A percentile compares a stretch with the other conserved stretches of the same genome.
Evolutionary conservation across 2,797 vertebrate species (phyloP).

Genomic region (Anolis apletophallus): DNA sequence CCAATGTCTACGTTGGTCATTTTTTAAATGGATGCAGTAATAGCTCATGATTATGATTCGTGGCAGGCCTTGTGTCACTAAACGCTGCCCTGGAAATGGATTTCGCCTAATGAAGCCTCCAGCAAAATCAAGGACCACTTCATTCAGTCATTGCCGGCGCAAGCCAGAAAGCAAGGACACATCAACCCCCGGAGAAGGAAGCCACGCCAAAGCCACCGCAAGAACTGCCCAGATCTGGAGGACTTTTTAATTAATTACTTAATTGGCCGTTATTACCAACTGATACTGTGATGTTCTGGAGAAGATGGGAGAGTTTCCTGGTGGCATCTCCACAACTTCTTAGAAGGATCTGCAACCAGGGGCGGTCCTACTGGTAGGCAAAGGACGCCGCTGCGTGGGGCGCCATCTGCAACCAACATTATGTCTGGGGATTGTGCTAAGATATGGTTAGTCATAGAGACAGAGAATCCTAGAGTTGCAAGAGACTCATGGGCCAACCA

Average conservation of each 20-base stretch:
- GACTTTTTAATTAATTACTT: not conserved
- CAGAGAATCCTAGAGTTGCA: too few relatives aligned
- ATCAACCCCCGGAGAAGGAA: not conserved
- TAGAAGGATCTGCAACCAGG: too few relatives aligned
- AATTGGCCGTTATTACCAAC: too few relatives aligned
- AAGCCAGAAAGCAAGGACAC: constrained; percentile 21
- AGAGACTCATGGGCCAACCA: too few relatives aligned
- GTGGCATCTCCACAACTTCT: too few relatives aligned
- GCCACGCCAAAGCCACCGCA: not conserved
- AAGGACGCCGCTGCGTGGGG: too few relatives aligned
- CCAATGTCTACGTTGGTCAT: constrained; percentile 67
- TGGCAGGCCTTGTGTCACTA: constrained; percentile 55
- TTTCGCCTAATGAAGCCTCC: constrained; percentile 68
- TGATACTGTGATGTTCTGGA: too few relatives aligned
- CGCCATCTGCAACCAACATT: too few relatives aligned
- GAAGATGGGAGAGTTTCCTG: too few relatives aligned
- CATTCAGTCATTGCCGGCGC: constrained; percentile 57
- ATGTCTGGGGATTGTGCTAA: too few relatives aligned
- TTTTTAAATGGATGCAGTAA: constrained; percentile 68
- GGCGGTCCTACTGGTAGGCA: too few relatives aligned
- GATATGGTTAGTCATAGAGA: too few relatives aligned
- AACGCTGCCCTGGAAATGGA: constrained; percentile 58
- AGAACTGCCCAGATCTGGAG: not conserved
- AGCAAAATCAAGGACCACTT: constrained; percentile 62
- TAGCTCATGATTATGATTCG: constrained; percentile 71